A percentile compares a stretch with the other conserved stretches of the same genome.
Conservation (phyloP, 2,113 vertebrate genomes). For the Callorhinus ursinus region DNA sequence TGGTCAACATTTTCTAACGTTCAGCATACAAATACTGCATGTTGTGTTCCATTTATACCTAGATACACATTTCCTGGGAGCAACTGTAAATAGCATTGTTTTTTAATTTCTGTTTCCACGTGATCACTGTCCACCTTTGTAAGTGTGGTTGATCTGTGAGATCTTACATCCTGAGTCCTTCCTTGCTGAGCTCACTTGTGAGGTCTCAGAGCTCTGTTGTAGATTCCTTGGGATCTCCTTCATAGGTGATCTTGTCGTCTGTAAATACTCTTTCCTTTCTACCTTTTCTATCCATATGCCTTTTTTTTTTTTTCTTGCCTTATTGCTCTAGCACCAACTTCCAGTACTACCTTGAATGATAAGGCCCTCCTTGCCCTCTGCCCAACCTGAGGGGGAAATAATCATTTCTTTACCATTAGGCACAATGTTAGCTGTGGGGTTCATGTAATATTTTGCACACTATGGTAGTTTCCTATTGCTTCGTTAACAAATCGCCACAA, state of each 20-base stretch:
- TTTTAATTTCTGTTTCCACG: too few relatives aligned
- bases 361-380: not conserved
- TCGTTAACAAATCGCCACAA: not conserved
- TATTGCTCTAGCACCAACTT: too few relatives aligned
- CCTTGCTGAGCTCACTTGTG: not conserved
- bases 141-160: not conserved
- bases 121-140: rapidly evolving
- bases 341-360: too few relatives aligned
- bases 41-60: not conserved
- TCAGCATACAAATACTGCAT: not conserved
- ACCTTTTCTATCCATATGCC: not conserved
- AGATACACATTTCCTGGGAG: not conserved
- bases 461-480: too few relatives aligned
- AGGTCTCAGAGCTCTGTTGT: not conserved
- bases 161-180: not conserved
- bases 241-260: not conserved
- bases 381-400: too few relatives aligned
- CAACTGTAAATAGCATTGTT: not conserved
- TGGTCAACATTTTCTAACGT: not conserved
- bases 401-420: not conserved
- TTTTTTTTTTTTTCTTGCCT: not conserved
- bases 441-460: not conserved
- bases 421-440: not conserved
- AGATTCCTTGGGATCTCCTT: not conserved
- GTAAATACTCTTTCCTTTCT: not conserved